These are phyloP conservation scores for Puntigrus tetrazona DNA, from an alignment of 2,113 vertebrate genomes.

Conservation along the genomic window DNA sequence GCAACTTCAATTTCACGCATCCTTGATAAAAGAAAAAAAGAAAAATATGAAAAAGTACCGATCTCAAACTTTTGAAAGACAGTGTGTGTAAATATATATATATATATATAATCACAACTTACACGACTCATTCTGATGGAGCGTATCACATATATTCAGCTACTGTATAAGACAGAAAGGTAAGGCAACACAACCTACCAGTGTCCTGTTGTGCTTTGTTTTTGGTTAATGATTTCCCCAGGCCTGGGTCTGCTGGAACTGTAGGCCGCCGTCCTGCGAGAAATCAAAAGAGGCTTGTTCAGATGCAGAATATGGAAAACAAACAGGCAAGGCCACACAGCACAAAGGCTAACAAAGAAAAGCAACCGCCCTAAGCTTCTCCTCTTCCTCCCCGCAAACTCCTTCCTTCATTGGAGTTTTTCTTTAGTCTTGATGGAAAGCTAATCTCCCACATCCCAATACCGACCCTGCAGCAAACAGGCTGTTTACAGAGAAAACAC, in stretches of 20 bases:
- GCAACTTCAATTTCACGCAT: neutral
- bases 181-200: constrained; percentile 61
- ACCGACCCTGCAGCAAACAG: neutral
- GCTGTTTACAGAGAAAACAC: constrained; percentile 16
- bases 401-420: neutral
- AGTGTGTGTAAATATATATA: too few relatives aligned
- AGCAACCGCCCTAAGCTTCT: neutral
- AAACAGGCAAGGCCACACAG: constrained; percentile 58
- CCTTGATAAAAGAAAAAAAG: neutral
- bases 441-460: neutral
- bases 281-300: constrained; percentile 64
- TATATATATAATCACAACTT: neutral
- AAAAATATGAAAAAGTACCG: neutral
- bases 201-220: constrained; percentile 58
- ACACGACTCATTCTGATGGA: neutral
- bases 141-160: neutral
- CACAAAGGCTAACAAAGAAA: constrained; percentile 52
- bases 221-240: constrained; percentile 65
- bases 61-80: neutral
- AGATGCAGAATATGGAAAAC: constrained; percentile 61
- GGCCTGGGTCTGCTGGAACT: constrained; percentile 53
- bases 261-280: constrained; percentile 65
- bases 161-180: constrained; percentile 3
- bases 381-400: neutral
- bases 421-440: neutral